Evolutionary conservation across 92 coral and sea anemone genomes (phyloP), one percentile per base, ranked within the genome.

Genomic region (Desmophyllum pertusum): DNA sequence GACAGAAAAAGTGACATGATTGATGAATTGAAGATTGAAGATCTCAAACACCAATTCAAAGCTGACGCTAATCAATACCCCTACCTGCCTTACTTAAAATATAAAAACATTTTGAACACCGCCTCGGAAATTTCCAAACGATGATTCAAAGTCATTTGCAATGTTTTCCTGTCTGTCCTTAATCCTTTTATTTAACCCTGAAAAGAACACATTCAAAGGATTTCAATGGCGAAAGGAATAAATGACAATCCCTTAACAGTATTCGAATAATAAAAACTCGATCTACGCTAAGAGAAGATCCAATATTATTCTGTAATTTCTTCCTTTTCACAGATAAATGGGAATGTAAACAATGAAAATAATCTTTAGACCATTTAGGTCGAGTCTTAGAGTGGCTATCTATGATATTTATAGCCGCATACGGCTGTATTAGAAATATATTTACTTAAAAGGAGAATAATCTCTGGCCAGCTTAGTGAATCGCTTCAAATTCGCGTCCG

Each of bases 1-100:
- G 98, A 92, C 98, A 92, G 95, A 84, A 87, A 84, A 86, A 85
- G 79, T 85, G 83, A 85, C 77, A 77, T 94, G 95, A 94, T 89
- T 94, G 93, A 94, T 94, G 93, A 89, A 85, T 85, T 89, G 83
- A 78, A 83, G 79, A 87, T 87, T 92, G 79, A 81, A 79, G 90
- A 84, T 81, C 84, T 88, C 84, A 86, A 83, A 89, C 88, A 87
- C 75, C 92, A 91, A 89, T 91, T 91, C 84, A 73, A 35, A 81
- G 69, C 55, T 84, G 82, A 84, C 88, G 76, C 74, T 68, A 43
- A 81, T 57, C 76, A 72, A 81, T 81, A 59, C 77, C 21, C 67
- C 69, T 40, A 75, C 72, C 67, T 77, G 81, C 62, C 11, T 36
- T 75, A 40, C 39, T 43, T 53, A 14, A 53, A 64, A 73, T 33